These are phyloP conservation scores for Mnemiopsis leidyi DNA, from an alignment of 37 sponge, comb jelly and placozoan genomes.

Conservation along the genomic window DNA sequence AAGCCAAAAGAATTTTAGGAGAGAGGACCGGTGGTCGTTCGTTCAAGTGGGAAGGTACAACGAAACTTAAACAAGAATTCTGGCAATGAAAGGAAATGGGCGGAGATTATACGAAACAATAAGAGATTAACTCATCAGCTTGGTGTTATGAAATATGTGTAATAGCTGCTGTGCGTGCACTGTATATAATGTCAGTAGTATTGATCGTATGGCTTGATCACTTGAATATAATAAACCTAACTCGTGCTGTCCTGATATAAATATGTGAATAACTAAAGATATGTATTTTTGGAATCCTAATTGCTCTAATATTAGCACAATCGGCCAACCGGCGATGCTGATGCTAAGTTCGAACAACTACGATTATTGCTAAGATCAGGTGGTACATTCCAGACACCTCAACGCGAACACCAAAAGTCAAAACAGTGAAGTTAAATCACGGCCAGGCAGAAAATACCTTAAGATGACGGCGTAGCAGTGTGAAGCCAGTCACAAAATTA, in stretches of 20 bases:
- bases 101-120: not conserved
- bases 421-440: not conserved
- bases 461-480: not conserved
- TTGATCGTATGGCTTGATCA: not conserved
- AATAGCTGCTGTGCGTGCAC: not conserved
- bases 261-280: not conserved
- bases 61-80: too few species aligned
- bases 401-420: too few species aligned
- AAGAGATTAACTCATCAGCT: not conserved
- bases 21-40: too few species aligned
- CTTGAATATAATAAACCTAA: not conserved
- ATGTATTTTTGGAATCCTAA: not conserved
- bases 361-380: too few species aligned
- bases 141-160: not conserved
- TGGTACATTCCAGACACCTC: too few species aligned
- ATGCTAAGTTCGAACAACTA: too few species aligned
- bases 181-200: not conserved
- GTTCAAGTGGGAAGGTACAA: too few species aligned
- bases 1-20: too few species aligned
- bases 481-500: not conserved
- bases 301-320: not conserved
- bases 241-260: not conserved
- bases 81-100: not conserved
- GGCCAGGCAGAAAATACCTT: not conserved
- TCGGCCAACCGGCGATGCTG: too few species aligned